Percentiles rank a stretch among this genome's conserved stretches.
Conservation (phyloP, 2,797 vertebrate species). For the Syngnathus acus region DNA sequence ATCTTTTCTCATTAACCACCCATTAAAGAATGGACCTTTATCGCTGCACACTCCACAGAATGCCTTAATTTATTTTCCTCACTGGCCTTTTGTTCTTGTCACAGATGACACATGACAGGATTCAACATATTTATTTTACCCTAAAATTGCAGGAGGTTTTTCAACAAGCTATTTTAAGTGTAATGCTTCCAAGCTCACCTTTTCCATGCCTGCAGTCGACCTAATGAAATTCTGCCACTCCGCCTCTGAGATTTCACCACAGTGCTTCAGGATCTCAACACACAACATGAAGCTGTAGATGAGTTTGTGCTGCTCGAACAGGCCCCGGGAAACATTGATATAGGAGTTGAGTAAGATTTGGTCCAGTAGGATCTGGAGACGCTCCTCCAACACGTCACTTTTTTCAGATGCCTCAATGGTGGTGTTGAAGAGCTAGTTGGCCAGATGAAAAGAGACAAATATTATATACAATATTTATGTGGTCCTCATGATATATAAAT, state of each 20-base stretch:
- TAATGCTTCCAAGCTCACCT: constrained; percentile 47
- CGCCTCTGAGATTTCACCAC: constrained; percentile 56
- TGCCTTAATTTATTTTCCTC: not conserved
- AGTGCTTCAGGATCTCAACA: constrained; percentile 71
- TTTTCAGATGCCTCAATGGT: constrained; percentile 70
- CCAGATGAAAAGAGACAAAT: not conserved
- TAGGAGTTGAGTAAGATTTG: constrained; percentile 70
- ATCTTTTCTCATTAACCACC: too few species aligned
- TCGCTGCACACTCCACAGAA: too few species aligned
- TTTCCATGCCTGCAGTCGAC: constrained; percentile 59
- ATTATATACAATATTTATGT: not conserved
- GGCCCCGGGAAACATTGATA: constrained; percentile 69
- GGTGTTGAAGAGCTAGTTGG: constrained; percentile 69
- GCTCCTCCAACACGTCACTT: constrained; percentile 52
- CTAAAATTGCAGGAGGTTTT: not conserved
- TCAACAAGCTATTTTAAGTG: not conserved
- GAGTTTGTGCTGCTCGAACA: constrained; percentile 77
- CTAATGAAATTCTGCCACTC: constrained; percentile 77
- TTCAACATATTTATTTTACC: not conserved
- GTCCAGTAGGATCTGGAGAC: constrained; percentile 65
- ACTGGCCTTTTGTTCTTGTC: not conserved
- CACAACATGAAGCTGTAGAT: constrained; percentile 80
- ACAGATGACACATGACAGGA: not conserved
- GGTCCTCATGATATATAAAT: not conserved
- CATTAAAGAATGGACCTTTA: too few species aligned